These are phyloP conservation scores for Seriola aureovittata DNA, from an alignment of 2,113 vertebrate genomes.

Conservation along the genomic window DNA sequence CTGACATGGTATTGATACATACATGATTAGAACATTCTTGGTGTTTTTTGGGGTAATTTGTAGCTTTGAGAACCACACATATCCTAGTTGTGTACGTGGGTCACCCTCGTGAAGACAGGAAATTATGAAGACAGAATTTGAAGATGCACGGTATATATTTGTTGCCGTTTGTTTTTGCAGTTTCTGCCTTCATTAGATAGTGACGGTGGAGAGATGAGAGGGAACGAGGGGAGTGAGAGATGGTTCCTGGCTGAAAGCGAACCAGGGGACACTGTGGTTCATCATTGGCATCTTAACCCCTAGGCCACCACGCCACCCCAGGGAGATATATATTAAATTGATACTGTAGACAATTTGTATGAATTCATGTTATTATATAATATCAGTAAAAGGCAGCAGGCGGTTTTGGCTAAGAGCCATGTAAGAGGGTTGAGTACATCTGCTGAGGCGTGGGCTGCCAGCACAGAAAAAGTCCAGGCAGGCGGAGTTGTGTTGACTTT, in stretches of 20 bases:
- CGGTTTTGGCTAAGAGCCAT: slow-evolving; percentile 37
- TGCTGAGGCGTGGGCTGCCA: slow-evolving; percentile 50
- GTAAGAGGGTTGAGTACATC: slow-evolving; percentile 35
- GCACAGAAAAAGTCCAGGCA: slow-evolving; percentile 60
- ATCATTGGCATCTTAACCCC: slow-evolving; percentile 19
- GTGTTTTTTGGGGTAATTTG: slow-evolving; percentile 8
- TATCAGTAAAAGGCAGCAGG: slow-evolving; percentile 41
- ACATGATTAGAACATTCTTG: neutral
- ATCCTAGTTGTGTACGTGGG: neutral
- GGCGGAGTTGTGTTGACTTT: slow-evolving; percentile 67
- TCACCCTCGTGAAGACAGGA: neutral
- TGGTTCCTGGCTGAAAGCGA: neutral
- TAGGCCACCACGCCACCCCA: neutral
- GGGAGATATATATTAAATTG: slow-evolving; percentile 37
- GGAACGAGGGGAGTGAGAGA: neutral
- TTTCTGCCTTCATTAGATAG: neutral
- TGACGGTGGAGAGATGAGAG: neutral
- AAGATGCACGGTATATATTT: neutral
- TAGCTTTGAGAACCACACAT: neutral
- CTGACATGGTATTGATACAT: neutral
- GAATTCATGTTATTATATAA: slow-evolving; percentile 53
- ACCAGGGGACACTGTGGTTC: slow-evolving; percentile 17
- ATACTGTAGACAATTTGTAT: slow-evolving; percentile 38
- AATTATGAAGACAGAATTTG: neutral
- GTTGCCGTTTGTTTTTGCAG: neutral